Conservation (phyloP, 2,888 invertebrate species). For the Melinaea menophilus region DNA sequence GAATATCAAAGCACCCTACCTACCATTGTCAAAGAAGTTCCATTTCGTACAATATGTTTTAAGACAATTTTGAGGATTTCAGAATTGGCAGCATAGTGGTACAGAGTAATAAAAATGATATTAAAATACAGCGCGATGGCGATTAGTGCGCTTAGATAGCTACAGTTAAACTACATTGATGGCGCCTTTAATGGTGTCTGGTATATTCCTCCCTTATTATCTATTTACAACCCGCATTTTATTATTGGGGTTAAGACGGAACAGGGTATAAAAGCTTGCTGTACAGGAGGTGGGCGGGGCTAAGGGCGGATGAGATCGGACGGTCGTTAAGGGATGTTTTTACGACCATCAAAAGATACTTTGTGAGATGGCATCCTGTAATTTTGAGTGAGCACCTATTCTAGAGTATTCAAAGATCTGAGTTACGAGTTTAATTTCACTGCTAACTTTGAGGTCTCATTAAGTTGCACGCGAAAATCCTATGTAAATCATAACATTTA, state of each 20-base stretch:
- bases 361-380: slow-evolving; percentile 72
- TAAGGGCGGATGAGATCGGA: slow-evolving; percentile 60
- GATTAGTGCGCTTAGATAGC: slow-evolving; percentile 61
- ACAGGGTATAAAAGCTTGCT: slow-evolving; percentile 57
- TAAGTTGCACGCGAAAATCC: slow-evolving; percentile 12
- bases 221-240: slow-evolving; percentile 77
- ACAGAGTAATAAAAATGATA: slow-evolving; percentile 50
- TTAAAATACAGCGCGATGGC: slow-evolving; percentile 57
- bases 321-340: slow-evolving; percentile 75
- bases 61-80: background rate
- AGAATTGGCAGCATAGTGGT: slow-evolving; percentile 30
- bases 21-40: background rate
- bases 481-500: background rate
- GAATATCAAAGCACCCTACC: too few species aligned
- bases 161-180: slow-evolving; percentile 57
- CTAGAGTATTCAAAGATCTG: slow-evolving; percentile 37
- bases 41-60: background rate
- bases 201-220: slow-evolving; percentile 72
- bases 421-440: slow-evolving; percentile 36
- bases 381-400: slow-evolving; percentile 59
- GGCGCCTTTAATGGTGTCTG: slow-evolving; percentile 72
- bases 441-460: slow-evolving; percentile 26
- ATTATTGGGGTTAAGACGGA: slow-evolving; percentile 76
- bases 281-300: slow-evolving; percentile 57
- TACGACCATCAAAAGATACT: slow-evolving; percentile 77